Evolutionary conservation across 1,140 invertebrate genomes (phyloP), one percentile per base, ranked within the genome.

Genomic region (Drosophila auraria): DNA sequence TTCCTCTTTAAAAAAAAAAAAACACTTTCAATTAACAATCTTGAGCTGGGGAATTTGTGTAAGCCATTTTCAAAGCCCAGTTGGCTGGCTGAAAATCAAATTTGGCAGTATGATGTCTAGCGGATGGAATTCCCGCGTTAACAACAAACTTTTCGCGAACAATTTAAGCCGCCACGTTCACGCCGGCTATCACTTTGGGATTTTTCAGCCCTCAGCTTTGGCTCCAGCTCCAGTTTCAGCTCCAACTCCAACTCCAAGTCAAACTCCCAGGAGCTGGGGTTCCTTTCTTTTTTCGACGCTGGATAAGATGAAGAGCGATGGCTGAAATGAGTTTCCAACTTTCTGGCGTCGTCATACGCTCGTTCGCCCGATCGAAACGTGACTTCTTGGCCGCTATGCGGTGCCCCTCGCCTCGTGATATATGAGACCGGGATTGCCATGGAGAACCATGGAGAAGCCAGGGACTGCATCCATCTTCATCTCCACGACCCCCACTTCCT

Each of bases 331-430:
- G 42, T 64, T 75, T 64, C 25, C 51, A 74, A 72, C 59, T 63
- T 74, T 58, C 42, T 49, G 64, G 50, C 61, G n/a, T 25, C 60
- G 20, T 49, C 72, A 49, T 54, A 76, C 59, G 51, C 57, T 73
- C 63, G 74, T 59, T 59, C 54, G 51, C 64, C 62, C 72, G 74
- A 66, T 76, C 54, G 54, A 59, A 76, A 76, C 74, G 72, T 77
- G 74, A 76, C 74, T 77, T 76, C 73, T 49, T 47, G 42, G 44
- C 63, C 63, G 38, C 50, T 54, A n/a, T 54, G 20, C 36, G 27
- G 61, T 23, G 20, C 8, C 11, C 36, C 66, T 38, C 36, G 12
- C 7, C 20, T 40, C 42, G 54, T 54, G 62, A 68, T 68, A 70
- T 70, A 68, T 62, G 66, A 61, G 15, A 49, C 56, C 17, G 50